These are phyloP conservation scores for Mobula birostris DNA, from an alignment of 2,113 vertebrate species.

Conservation along the genomic window DNA sequence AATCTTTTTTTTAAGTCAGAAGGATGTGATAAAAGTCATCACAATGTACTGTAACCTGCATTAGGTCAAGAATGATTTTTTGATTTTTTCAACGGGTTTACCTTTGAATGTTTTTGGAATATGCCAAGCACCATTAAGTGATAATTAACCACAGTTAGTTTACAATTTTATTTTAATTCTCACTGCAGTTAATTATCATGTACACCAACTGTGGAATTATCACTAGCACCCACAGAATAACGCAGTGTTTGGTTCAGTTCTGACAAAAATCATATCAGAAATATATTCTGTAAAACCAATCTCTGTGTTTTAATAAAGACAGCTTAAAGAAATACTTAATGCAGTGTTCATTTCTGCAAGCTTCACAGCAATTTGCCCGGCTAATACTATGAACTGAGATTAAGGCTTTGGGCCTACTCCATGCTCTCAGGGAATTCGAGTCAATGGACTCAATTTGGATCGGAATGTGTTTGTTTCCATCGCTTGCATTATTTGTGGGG, in stretches of 20 bases:
- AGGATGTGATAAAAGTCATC: too few species aligned
- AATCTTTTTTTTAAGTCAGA: too few species aligned
- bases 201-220: constrained; percentile 26
- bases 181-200: constrained; percentile 35
- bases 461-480: too few species aligned
- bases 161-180: constrained; percentile 31
- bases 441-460: too few species aligned
- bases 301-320: not conserved
- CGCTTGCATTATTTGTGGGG: too few species aligned
- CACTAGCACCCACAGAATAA: constrained; percentile 7
- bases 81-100: not conserved
- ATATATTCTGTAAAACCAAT: not conserved
- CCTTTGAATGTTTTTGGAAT: not conserved
- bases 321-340: not conserved
- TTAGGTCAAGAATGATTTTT: not conserved
- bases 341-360: too few species aligned
- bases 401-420: too few species aligned
- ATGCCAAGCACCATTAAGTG: constrained; percentile 29
- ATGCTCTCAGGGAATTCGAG: too few species aligned
- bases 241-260: not conserved
- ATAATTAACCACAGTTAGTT: constrained; percentile 37
- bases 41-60: not conserved
- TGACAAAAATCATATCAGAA: not conserved
- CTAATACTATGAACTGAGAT: too few species aligned
- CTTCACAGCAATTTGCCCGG: too few species aligned